Evolutionary conservation across 2,797 vertebrate species (phyloP).

Genomic region (Brachyrhaphis roseni): DNA sequence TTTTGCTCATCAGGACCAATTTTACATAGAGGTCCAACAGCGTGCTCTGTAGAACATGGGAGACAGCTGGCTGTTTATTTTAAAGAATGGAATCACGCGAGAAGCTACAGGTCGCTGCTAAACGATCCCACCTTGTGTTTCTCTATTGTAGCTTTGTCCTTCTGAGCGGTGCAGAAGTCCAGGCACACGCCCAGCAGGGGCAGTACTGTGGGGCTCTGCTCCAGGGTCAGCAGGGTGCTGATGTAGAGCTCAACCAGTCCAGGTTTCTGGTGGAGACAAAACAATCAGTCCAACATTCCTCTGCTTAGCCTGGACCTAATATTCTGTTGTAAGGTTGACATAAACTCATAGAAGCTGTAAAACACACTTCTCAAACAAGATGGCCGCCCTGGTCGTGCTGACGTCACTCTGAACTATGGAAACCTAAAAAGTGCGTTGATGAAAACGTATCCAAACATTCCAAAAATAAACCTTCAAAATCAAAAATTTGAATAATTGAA

Average conservation of each 20-base stretch:
- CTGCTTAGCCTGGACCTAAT: too few relatives aligned
- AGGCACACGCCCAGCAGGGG: constrained; percentile 89
- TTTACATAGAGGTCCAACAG: constrained; percentile 94
- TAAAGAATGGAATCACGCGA: too few relatives aligned
- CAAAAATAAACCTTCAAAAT: too few relatives aligned
- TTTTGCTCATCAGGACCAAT: constrained; percentile 94
- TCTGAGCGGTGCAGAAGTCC: constrained; percentile 89
- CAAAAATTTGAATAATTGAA: too few relatives aligned
- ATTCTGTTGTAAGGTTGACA: too few relatives aligned
- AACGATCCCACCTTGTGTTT: constrained; percentile 85
- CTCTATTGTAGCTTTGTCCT: constrained; percentile 85
- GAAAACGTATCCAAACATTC: too few relatives aligned
- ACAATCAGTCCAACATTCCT: background rate
- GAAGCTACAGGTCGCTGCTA: background rate
- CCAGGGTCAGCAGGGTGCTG: constrained; percentile 86
- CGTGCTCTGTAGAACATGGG: constrained; percentile 76
- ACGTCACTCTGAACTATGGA: too few relatives aligned
- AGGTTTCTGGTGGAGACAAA: constrained; percentile 79
- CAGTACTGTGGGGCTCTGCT: constrained; percentile 85
- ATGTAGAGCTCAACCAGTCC: constrained; percentile 91
- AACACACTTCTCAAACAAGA: too few relatives aligned
- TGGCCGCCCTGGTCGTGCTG: too few relatives aligned
- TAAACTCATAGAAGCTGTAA: too few relatives aligned
- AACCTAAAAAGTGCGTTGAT: too few relatives aligned
- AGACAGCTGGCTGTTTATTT: background rate